Percentiles rank a stretch among this genome's conserved stretches.
phyloP scores from a whole-genome alignment of 2,888 invertebrate species.

The Caenorhabditis japonica region DNA sequence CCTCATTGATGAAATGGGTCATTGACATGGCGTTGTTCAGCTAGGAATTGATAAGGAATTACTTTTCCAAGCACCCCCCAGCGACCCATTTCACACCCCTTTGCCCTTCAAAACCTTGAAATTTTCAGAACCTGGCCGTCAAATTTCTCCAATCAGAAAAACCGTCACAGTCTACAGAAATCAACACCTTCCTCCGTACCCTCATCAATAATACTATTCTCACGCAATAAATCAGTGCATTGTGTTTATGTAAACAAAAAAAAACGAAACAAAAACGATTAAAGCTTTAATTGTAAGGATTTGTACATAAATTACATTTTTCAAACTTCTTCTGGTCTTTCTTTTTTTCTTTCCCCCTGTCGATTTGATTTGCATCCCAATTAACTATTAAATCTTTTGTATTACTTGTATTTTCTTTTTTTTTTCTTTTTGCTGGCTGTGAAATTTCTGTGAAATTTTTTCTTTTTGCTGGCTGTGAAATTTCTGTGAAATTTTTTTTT shows the following conservation, averaged over 20 bases:
- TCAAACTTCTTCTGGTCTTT: not conserved
- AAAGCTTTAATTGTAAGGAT: not conserved
- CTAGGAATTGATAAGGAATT: no score
- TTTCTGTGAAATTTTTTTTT: no score
- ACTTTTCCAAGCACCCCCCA: no score
- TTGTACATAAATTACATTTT: not conserved
- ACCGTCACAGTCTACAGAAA: not conserved
- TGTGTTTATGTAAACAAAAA: no score
- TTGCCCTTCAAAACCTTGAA: not conserved
- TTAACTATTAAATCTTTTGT: no score
- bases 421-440: not conserved
- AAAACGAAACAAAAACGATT: no score
- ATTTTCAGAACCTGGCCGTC: constrained; percentile 31
- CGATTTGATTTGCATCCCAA: not conserved
- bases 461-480: not conserved
- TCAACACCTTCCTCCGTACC: constrained; percentile 8
- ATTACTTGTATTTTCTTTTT: not conserved
- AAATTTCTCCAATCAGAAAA: constrained; percentile 37
- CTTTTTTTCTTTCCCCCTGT: not conserved
- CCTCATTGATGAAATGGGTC: no score
- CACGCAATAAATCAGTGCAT: no score
- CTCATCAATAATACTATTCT: constrained; percentile 32
- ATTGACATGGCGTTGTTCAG: no score
- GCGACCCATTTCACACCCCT: no score
- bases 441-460: no score